These are phyloP conservation scores for Molossus alvarezi DNA, from an alignment of 2,797 vertebrate species.

Conservation along the genomic window DNA sequence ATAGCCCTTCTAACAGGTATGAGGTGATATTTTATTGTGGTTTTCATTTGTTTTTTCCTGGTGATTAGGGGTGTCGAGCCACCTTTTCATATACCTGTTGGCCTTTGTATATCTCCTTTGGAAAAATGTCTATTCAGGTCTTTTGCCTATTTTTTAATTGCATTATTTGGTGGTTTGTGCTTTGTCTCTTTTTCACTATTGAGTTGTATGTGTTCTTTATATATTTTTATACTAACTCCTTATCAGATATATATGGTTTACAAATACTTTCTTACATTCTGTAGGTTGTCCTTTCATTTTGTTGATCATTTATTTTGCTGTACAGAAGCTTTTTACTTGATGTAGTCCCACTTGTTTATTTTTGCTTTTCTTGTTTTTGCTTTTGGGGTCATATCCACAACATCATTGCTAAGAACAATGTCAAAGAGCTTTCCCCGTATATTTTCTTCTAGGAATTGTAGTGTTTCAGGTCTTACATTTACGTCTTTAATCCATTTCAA, in stretches of 20 bases:
- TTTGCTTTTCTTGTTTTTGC: no score
- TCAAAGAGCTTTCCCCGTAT: background rate
- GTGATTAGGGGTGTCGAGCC: background rate
- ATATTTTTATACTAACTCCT: background rate
- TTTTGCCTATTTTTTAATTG: background rate
- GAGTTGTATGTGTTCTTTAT: background rate
- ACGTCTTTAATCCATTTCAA: no score
- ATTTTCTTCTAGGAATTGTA: background rate
- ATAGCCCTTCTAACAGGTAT: no score
- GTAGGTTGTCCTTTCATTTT: no score
- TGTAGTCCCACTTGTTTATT: no score
- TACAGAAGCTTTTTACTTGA: no score
- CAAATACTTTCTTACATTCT: no score
- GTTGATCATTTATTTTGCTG: no score
- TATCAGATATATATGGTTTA: no score
- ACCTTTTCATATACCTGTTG: background rate
- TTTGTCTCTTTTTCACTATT: background rate
- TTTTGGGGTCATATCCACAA: background rate
- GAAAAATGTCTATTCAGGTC: no score
- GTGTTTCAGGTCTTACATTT: background rate
- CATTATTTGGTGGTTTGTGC: background rate
- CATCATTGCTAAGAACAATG: background rate
- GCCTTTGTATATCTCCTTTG: no score
- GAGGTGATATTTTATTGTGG: background rate
- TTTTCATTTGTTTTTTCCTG: background rate